Conservation (phyloP, 2,888 invertebrate genomes). For the Hipparchia sbordonii region DNA sequence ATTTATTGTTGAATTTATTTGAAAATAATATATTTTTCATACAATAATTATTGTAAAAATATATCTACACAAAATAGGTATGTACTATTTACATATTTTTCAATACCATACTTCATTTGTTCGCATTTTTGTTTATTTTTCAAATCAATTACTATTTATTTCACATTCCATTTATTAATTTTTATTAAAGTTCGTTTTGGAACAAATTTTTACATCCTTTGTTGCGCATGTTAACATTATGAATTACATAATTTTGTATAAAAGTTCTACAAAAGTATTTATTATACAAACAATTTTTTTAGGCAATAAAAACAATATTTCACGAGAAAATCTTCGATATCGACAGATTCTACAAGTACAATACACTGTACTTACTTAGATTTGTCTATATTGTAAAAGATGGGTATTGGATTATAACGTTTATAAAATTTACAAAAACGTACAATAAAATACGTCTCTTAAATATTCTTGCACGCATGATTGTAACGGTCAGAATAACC, state of each 20-base stretch:
- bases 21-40: not conserved
- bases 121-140: not conserved
- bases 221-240: not conserved
- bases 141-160: not conserved
- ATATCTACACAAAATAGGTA: slow-evolving; percentile 18
- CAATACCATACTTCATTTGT: not conserved
- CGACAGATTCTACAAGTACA: slow-evolving; percentile 22
- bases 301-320: slow-evolving; percentile 3
- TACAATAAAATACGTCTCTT: slow-evolving; percentile 21
- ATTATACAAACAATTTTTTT: slow-evolving; percentile 7
- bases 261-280: slow-evolving; percentile 22
- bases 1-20: slow-evolving; percentile 1
- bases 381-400: slow-evolving; percentile 12
- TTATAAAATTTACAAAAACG: slow-evolving; percentile 26
- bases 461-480: slow-evolving; percentile 42
- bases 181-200: not conserved
- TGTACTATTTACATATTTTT: slow-evolving; percentile 27
- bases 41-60: slow-evolving; percentile 18
- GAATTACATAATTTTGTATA: slow-evolving; percentile 18
- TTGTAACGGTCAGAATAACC: slow-evolving; percentile 23
- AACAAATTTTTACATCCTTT: slow-evolving; percentile 3
- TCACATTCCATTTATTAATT: not conserved
- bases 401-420: slow-evolving; percentile 7
- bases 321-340: not conserved
- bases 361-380: slow-evolving; percentile 15